These are phyloP conservation scores for Himantopus leucocephalus DNA, from an alignment of 2,113 vertebrate genomes.

Conservation along the genomic window DNA sequence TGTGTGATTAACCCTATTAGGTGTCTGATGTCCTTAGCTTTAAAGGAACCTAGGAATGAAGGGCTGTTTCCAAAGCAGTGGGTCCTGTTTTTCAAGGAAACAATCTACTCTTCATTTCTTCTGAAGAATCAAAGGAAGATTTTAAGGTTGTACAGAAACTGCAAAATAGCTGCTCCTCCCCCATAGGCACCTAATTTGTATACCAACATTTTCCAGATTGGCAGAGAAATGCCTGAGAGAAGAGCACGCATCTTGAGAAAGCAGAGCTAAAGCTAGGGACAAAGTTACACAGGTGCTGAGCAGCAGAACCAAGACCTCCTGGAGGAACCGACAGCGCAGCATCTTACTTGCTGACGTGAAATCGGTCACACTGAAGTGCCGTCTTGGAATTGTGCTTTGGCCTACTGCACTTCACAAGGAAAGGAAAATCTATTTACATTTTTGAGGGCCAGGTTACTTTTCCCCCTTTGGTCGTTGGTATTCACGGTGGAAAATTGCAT, in stretches of 20 bases:
- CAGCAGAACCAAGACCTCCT: background rate
- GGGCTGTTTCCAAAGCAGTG: conserved; percentile 51
- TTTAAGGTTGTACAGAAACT: conserved; percentile 26
- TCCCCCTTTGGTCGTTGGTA: background rate
- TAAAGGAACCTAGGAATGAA: conserved; percentile 57
- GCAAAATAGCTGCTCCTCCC: conserved; percentile 25
- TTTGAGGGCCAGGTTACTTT: background rate
- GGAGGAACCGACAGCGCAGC: background rate
- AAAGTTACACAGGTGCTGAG: background rate
- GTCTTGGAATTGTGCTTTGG: background rate
- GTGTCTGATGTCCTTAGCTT: conserved; percentile 62
- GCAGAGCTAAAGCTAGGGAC: background rate
- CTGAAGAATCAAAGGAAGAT: conserved; percentile 59
- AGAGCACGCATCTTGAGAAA: background rate
- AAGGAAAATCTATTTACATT: rapidly evolving
- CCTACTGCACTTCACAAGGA: background rate
- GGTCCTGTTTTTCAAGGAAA: conserved; percentile 71
- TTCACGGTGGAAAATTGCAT: background rate
- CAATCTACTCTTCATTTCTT: conserved; percentile 61
- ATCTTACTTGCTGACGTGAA: background rate
- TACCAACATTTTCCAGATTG: background rate
- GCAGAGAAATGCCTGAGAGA: background rate
- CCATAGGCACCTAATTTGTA: background rate
- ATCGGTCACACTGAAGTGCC: rapidly evolving
- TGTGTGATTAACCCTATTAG: conserved; percentile 56